Percentiles rank a stretch among this genome's conserved stretches.
Conservation (phyloP, 2,113 vertebrate genomes). For the Stercorarius parasiticus region DNA sequence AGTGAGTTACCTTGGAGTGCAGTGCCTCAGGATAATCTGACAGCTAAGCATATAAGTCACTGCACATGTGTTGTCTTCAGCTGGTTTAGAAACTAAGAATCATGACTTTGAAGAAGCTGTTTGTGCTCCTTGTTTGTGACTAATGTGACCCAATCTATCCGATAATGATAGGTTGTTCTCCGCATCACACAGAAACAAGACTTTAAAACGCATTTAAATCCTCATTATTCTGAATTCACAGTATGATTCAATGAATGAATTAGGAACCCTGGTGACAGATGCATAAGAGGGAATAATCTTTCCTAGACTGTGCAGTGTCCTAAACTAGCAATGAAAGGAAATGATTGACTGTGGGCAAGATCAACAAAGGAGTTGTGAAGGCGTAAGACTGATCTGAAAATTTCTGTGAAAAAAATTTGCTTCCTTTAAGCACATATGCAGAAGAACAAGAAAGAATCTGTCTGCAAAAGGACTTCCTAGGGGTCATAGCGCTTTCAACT, state of each 20-base stretch:
- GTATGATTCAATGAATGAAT: not conserved
- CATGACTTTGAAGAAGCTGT: not conserved
- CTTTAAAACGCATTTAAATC: not conserved
- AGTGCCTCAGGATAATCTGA: not conserved
- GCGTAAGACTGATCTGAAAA: not conserved
- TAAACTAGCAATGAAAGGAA: not conserved
- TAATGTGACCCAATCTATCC: not conserved
- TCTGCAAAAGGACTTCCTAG: not conserved
- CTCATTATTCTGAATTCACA: not conserved
- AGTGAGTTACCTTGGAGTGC: not conserved
- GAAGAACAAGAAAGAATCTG: not conserved
- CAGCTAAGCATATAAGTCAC: not conserved
- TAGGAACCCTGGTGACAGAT: not conserved
- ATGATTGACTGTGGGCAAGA: not conserved
- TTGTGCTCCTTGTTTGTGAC: not conserved
- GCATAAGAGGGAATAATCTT: not conserved
- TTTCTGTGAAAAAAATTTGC: not conserved
- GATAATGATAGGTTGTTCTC: not conserved
- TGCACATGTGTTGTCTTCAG: not conserved
- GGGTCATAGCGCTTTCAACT: not conserved
- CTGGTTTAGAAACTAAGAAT: not conserved
- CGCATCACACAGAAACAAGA: not conserved
- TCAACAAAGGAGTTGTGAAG: not conserved
- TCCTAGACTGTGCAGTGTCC: not conserved
- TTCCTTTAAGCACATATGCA: not conserved